Conservation (phyloP, 1,140 invertebrate genomes). For the Diprion similis region DNA sequence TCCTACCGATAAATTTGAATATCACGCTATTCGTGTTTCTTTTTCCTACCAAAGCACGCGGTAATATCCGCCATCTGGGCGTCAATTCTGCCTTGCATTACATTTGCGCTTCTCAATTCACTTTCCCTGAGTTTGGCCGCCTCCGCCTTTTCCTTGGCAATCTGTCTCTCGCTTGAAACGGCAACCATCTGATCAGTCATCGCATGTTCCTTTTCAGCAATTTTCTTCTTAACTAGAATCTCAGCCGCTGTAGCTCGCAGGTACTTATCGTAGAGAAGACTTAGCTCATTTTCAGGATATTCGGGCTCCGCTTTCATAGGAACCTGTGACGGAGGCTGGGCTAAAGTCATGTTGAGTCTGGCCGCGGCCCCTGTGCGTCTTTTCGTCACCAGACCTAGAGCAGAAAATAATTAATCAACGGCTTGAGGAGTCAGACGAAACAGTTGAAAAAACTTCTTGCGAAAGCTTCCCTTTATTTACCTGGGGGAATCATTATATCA, state of each 20-base stretch:
- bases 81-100: slow-evolving; percentile 28
- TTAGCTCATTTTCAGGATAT: slow-evolving; percentile 31
- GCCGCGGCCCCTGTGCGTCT: background rate
- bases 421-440: background rate
- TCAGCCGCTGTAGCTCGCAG: slow-evolving; percentile 31
- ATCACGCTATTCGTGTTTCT: background rate
- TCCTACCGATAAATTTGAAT: background rate
- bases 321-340: background rate
- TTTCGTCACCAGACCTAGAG: background rate
- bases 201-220: slow-evolving; percentile 24
- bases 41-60: slow-evolving; percentile 26
- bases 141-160: slow-evolving; percentile 30
- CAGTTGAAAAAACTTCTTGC: background rate
- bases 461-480: background rate
- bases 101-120: slow-evolving; percentile 26
- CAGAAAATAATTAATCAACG: background rate
- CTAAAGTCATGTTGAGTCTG: background rate
- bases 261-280: slow-evolving; percentile 40
- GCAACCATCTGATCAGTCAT: slow-evolving; percentile 31
- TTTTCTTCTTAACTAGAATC: slow-evolving; percentile 34
- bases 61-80: slow-evolving; percentile 19
- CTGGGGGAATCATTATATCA: background rate
- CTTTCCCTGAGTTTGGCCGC: slow-evolving; percentile 33
- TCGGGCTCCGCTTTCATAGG: slow-evolving; percentile 19
- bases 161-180: slow-evolving; percentile 32